These are phyloP conservation scores for Drosophila peninsularis DNA, from an alignment of 2,888 invertebrate genomes.

Conservation along the genomic window DNA sequence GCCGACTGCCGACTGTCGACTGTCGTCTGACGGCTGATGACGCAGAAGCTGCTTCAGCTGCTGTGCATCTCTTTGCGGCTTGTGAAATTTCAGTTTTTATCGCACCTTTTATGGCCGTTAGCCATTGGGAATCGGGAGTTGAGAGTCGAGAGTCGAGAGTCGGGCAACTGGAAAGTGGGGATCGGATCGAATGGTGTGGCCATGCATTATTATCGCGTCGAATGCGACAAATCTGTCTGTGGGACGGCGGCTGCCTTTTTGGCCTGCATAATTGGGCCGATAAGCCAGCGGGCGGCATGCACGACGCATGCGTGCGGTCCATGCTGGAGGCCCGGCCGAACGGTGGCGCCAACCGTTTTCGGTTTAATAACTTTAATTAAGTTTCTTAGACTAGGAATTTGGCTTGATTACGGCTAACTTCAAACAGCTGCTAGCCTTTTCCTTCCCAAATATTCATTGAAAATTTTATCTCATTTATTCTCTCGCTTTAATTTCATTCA, in stretches of 20 bases:
- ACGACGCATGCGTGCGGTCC: conserved; percentile 67
- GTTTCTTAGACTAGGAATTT: conserved; percentile 49
- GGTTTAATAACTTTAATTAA: conserved; percentile 76
- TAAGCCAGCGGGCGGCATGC: conserved; percentile 56
- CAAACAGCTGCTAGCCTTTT: conserved; percentile 20
- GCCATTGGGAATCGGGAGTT: conserved; percentile 22
- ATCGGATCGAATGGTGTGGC: conserved; percentile 49
- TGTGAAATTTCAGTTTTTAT: conserved; percentile 80
- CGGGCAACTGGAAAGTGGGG: conserved; percentile 8
- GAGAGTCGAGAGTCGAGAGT: not conserved
- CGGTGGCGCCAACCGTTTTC: conserved; percentile 74
- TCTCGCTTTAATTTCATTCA: conserved; percentile 57
- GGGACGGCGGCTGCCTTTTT: conserved; percentile 67
- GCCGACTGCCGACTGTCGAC: not conserved
- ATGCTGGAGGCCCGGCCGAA: conserved; percentile 38
- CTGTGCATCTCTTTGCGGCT: conserved; percentile 49
- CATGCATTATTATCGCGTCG: conserved; percentile 75
- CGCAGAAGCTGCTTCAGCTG: conserved; percentile 44
- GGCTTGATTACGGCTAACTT: conserved; percentile 25
- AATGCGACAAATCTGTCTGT: conserved; percentile 79
- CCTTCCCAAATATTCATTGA: conserved; percentile 12
- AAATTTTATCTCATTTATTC: conserved; percentile 10
- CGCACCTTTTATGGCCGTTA: conserved; percentile 75
- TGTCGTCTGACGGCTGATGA: conserved; percentile 49
- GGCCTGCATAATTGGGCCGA: conserved; percentile 74